phyloP scores from a whole-genome alignment of 2,113 vertebrate genomes.

The Otolemur garnettii region DNA sequence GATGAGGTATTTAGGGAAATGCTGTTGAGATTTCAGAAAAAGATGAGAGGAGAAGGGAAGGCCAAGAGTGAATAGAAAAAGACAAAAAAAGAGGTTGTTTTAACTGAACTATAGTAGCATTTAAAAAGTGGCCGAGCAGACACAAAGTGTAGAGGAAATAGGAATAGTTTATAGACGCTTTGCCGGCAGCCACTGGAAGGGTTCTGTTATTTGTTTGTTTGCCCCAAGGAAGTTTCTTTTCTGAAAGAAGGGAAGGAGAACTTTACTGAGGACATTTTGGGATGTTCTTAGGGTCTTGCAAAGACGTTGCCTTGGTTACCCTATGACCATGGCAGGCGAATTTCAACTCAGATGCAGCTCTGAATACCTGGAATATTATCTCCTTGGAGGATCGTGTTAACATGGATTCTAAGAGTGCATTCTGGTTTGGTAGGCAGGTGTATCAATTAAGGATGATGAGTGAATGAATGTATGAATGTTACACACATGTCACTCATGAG shows the following conservation, averaged over 20 bases:
- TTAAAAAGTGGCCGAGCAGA: conserved; percentile 66
- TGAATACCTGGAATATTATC: background rate
- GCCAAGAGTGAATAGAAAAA: conserved; percentile 23
- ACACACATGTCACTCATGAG: background rate
- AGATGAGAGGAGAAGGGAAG: conserved; percentile 49
- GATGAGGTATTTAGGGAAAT: conserved; percentile 56
- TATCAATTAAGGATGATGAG: background rate
- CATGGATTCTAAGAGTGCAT: background rate
- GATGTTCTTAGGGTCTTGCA: background rate
- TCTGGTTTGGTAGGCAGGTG: background rate
- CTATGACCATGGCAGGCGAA: background rate
- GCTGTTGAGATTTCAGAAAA: background rate
- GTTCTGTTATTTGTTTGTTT: background rate
- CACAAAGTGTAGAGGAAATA: background rate
- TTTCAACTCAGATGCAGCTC: background rate
- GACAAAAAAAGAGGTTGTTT: conserved; percentile 44
- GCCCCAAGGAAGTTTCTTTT: background rate
- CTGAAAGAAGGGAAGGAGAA: background rate
- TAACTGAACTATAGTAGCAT: background rate
- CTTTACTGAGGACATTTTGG: background rate
- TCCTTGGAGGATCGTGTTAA: background rate
- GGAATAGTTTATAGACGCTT: background rate
- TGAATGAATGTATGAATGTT: background rate
- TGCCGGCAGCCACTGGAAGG: background rate
- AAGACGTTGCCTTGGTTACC: background rate